A percentile compares a stretch with the other conserved stretches of the same genome.
Conservation (phyloP, 1,140 invertebrate genomes). For the Mycetomoellerius zeteki region DNA sequence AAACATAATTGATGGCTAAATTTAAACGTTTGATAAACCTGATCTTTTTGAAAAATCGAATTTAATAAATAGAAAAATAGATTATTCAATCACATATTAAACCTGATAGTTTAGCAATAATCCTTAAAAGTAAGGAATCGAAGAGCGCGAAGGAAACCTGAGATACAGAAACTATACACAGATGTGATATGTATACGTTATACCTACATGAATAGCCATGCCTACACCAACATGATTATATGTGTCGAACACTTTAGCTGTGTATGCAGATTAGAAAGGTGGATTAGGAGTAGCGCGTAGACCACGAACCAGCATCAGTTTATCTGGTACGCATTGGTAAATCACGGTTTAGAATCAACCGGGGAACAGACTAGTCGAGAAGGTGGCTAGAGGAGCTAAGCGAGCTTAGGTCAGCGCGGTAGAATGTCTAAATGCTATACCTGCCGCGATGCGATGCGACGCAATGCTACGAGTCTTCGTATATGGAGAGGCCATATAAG, state of each 20-base stretch:
- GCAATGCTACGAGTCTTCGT: conserved; percentile 12
- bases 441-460: conserved; percentile 50
- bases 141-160: conserved; percentile 8
- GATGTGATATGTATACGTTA: no score
- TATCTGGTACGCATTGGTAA: conserved; percentile 84
- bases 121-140: neutral
- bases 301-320: conserved; percentile 68
- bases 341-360: conserved; percentile 84
- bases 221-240: neutral
- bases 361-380: conserved; percentile 78
- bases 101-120: neutral
- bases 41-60: neutral
- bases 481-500: neutral
- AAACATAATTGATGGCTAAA: neutral
- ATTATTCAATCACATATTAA: neutral
- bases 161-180: neutral
- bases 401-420: conserved; percentile 83
- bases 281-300: conserved; percentile 76
- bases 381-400: conserved; percentile 84
- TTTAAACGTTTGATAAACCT: neutral
- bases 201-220: neutral
- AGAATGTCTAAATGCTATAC: conserved; percentile 82
- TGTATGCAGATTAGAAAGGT: conserved; percentile 71
- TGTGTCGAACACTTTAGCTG: neutral
- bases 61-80: neutral